Conservation (phyloP, 2,113 vertebrate genomes). For the Pedionomus torquatus region DNA sequence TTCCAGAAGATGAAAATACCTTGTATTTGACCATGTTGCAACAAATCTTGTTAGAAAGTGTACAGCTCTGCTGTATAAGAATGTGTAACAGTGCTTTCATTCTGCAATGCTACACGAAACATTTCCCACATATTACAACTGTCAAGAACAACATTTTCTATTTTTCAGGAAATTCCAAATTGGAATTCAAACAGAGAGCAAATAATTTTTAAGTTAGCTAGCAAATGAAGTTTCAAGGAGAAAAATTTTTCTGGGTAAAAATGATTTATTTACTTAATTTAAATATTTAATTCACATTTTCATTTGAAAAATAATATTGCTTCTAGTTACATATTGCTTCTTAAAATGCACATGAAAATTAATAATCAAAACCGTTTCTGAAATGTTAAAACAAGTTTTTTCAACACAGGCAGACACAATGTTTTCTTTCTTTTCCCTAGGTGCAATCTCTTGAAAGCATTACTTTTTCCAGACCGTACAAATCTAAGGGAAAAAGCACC, state of each 20-base stretch:
- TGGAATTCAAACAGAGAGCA: not conserved
- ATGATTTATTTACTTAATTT: not conserved
- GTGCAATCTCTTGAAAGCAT: not conserved
- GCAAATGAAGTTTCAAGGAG: not conserved
- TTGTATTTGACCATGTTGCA: not conserved
- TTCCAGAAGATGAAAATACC: not conserved
- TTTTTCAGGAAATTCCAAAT: not conserved
- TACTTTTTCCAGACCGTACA: not conserved
- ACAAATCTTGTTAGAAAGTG: not conserved
- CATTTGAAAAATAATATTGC: not conserved
- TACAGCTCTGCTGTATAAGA: not conserved
- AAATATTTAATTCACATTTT: not conserved
- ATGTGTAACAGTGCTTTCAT: not conserved
- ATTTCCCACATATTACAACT: not conserved
- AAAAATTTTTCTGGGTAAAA: not conserved
- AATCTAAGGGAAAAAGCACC: not conserved
- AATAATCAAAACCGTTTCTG: not conserved
- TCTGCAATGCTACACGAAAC: not conserved
- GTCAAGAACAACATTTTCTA: not conserved
- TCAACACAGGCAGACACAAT: not conserved
- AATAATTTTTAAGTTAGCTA: not conserved
- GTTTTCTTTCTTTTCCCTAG: not conserved
- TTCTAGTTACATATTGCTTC: not conserved
- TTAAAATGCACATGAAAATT: not conserved
- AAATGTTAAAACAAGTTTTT: not conserved